These are phyloP conservation scores for Anorthoa munda DNA, from an alignment of 2,888 invertebrate genomes.

Conservation along the genomic window DNA sequence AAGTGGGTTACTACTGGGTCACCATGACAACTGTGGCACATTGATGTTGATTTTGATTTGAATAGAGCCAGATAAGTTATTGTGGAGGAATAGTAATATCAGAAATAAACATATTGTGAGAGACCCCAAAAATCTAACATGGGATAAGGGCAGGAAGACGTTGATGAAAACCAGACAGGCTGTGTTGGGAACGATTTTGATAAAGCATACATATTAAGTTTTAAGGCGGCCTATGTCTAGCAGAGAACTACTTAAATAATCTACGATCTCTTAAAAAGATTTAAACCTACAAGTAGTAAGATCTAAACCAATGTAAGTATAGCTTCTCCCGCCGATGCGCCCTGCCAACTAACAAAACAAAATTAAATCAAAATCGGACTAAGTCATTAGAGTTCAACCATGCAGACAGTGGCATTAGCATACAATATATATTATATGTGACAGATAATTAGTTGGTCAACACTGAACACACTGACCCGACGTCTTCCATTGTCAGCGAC, in stretches of 20 bases:
- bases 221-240: no score
- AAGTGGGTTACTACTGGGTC: conserved; percentile 36
- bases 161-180: background rate
- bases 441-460: conserved; percentile 78
- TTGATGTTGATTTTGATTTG: background rate
- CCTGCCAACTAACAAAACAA: conserved; percentile 14
- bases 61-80: background rate
- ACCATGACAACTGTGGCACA: conserved; percentile 2
- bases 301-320: no score
- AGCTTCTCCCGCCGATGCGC: background rate
- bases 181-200: no score
- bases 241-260: background rate
- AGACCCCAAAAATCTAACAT: no score
- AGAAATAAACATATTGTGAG: background rate
- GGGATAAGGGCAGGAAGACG: background rate
- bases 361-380: conserved; percentile 47
- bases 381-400: conserved; percentile 59
- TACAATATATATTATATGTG: conserved; percentile 72
- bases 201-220: no score
- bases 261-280: background rate
- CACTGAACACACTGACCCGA: conserved; percentile 74
- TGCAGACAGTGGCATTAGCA: conserved; percentile 72
- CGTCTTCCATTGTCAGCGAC: conserved; percentile 74
- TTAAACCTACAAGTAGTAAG: no score
- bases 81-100: background rate